These are phyloP conservation scores for Apostichopus californicus DNA, from an alignment of 35 echinoderm and acorn worm species.

Conservation along the genomic window DNA sequence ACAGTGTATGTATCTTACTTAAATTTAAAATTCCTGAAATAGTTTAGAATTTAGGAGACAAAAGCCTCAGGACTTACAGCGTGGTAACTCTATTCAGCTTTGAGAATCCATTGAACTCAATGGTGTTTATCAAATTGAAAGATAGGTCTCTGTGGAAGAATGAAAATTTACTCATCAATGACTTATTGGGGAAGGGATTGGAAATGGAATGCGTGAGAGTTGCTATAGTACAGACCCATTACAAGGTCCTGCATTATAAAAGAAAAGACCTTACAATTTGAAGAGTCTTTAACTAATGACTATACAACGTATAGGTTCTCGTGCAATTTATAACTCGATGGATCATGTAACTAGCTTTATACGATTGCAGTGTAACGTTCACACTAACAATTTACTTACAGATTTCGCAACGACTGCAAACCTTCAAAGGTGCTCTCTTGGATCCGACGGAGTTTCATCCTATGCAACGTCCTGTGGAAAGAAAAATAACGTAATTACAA, in stretches of 20 bases:
- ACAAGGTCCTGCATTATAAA: too few relatives aligned
- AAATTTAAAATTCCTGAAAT: background rate
- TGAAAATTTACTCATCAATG: too few relatives aligned
- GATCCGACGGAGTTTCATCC: background rate
- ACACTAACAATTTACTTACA: constrained; percentile 47
- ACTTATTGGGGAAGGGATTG: too few relatives aligned
- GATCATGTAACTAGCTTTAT: too few relatives aligned
- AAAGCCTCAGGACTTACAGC: background rate
- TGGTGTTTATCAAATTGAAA: background rate
- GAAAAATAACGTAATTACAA: background rate
- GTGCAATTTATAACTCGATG: too few relatives aligned
- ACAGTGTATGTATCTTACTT: background rate
- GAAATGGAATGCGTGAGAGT: too few relatives aligned
- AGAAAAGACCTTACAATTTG: too few relatives aligned
- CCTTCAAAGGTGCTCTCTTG: constrained; percentile 13
- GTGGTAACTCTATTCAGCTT: background rate
- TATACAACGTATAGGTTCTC: too few relatives aligned
- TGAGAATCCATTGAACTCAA: background rate
- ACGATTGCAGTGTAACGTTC: too few relatives aligned
- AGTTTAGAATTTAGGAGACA: too few relatives aligned
- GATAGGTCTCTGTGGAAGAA: constrained; percentile 2
- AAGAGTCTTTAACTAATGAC: too few relatives aligned
- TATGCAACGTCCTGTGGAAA: constrained; percentile 36
- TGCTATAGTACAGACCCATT: too few relatives aligned
- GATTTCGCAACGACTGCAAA: background rate